These are phyloP conservation scores for Rhizomys pruinosus DNA, from an alignment of 2,113 vertebrate genomes.

Conservation along the genomic window DNA sequence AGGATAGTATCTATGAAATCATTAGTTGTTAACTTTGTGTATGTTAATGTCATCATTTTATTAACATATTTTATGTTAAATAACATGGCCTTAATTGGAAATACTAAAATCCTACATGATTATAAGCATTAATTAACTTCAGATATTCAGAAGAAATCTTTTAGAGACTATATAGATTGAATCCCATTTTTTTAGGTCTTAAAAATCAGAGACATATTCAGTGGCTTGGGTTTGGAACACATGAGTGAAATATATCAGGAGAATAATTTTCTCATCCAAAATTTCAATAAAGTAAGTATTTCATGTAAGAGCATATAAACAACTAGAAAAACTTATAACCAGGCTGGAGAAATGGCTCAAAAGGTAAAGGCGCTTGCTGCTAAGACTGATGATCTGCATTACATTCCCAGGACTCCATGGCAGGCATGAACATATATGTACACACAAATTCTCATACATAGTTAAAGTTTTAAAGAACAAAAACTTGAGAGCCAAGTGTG, in stretches of 20 bases:
- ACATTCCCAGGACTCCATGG: too few relatives aligned
- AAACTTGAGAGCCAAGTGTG: too few relatives aligned
- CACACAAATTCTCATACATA: too few relatives aligned
- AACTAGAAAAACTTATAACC: neutral
- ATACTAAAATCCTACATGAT: neutral
- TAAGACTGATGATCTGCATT: neutral
- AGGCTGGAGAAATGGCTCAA: neutral
- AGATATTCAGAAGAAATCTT: neutral
- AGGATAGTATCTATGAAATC: neutral
- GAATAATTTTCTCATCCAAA: neutral
- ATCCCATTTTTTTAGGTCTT: neutral
- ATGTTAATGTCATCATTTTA: neutral
- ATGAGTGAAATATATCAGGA: neutral
- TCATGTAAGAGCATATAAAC: neutral
- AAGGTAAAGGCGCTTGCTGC: neutral
- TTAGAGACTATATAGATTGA: neutral
- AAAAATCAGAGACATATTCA: neutral
- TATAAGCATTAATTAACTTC: neutral
- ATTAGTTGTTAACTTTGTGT: neutral
- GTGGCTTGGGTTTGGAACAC: neutral
- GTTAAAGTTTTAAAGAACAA: too few relatives aligned
- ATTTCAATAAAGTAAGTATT: conserved; percentile 18
- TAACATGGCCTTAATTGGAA: neutral
- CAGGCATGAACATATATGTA: too few relatives aligned
- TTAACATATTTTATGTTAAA: neutral